Base-by-base conservation (phyloP, 2,888 invertebrate genomes). In the Nesidiocoris tenuis region DNA sequence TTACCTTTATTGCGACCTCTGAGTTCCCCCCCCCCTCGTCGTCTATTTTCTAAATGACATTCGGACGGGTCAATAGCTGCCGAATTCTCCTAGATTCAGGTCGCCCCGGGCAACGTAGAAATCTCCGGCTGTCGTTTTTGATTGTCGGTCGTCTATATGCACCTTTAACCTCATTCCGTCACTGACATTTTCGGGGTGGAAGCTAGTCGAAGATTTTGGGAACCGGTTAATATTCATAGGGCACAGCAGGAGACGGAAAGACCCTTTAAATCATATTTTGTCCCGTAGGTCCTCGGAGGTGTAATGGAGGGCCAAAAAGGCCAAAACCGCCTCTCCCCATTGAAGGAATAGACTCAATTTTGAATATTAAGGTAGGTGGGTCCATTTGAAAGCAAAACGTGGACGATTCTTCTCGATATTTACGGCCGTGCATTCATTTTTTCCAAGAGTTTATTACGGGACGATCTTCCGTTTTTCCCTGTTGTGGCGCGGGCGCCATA, bases 241-340 rank as follows among this genome's bases (percentile, higher is more conserved):
- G 25, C 65, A 65, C 65, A 39, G 39, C 65, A 17, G 39, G 39
- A 39, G n/a, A 39, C 65, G 12, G 12, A 39, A 39, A 67, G 67
- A 55, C 18, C 67, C n/a, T 21, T 56, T 56, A 67, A 67, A 55
- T 67, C 67, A 67, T 67, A 54, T 67, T 67, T 67, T 56, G 67
- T 39, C 39, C 39, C n/a, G n/a, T n/a, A n/a, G 39, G 12, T 12
- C 39, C 39, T 39, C 39, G n/a, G 12, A 39, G 12, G 12, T 39
- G 39, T 39, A 39, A 39, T 12, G 12, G 39, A 39, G 39, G 39
- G 39, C 39, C 3, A 39, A 39, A 39, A 39, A 39, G 12, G 12
- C 39, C 39, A 39, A 39, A 39, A 39, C 3, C 12, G 12, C 12
- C 39, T 39, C 39, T 12, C 12, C 39, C 39, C 39, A 39, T 39